These are phyloP conservation scores for Panulirus ornatus DNA, from an alignment of 1,140 invertebrate genomes.

Conservation along the genomic window DNA sequence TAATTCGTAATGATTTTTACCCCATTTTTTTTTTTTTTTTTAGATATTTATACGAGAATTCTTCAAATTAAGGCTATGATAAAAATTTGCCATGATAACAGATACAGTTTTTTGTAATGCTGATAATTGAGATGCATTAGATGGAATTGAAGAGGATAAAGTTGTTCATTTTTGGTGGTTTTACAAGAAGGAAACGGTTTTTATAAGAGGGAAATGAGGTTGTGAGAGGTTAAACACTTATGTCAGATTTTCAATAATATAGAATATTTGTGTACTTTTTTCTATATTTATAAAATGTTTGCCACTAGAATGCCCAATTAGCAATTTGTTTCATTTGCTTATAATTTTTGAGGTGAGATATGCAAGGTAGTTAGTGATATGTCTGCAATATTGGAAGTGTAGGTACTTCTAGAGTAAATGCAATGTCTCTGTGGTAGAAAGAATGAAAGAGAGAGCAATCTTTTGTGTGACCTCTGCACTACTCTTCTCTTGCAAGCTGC, in stretches of 20 bases:
- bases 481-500: constrained; percentile 69
- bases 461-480: constrained; percentile 33
- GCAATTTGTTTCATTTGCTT: background rate
- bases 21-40: too few species aligned
- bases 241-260: too few species aligned
- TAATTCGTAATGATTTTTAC: too few species aligned
- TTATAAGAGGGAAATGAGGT: background rate
- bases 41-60: too few species aligned
- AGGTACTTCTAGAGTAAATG: background rate
- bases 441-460: constrained; percentile 25
- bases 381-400: background rate
- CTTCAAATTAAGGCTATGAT: too few species aligned
- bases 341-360: background rate
- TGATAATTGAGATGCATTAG: too few species aligned
- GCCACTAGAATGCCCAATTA: background rate
- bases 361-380: background rate
- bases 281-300: background rate
- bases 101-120: too few species aligned
- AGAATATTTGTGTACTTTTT: constrained; percentile 12
- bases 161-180: too few species aligned
- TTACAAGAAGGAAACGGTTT: too few species aligned
- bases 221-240: too few species aligned
- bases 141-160: too few species aligned
- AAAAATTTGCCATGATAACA: too few species aligned
- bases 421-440: background rate